Base-by-base conservation (phyloP, 1,140 invertebrate genomes). In the Lerema accius region DNA sequence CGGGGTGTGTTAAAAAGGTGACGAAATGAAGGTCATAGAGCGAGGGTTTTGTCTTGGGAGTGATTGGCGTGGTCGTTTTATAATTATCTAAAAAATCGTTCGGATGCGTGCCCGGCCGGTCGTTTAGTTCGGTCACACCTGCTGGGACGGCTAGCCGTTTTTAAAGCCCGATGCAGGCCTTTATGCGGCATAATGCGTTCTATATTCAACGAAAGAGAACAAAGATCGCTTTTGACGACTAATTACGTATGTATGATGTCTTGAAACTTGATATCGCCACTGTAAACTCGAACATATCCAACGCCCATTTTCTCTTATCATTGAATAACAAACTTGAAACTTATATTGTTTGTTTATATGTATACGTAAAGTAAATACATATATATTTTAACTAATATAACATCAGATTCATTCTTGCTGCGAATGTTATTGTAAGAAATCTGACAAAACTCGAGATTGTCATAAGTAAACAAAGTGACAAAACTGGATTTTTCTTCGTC, bases 11-110 rank as follows among this genome's bases (percentile, higher is more conserved):
- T 64, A 39, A 65, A 56, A 46, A 74, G 61, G 65, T 61, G 55
- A 73, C 39, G 59, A 67, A 70, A 84, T 76, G 84, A 87, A 88
- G 85, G 85, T 88, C 87, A 84, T 75, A 70, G 50, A 64, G 66
- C 65, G 69, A 66, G 63, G 71, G 69, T 73, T 80, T 71, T 55
- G 70, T 76, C 63, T 73, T 62, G 60, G 73, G 53, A 76, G 55
- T 60, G 65, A 72, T 86, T 86, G 83, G 85, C 80, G 84, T 88
- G 84, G 82, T 81, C 73, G 73, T 78, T 78, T 84, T 84, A 76
- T 87, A 84, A 82, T 86, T 88, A 84, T 76, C 71, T 74, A 78
- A 82, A 84, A 84, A 67, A 70, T 67, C 51, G 45, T 74, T 65
- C 67, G 56, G 39, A 71, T 67, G 32, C 48, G n/a, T 14, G 15